Base-by-base conservation (phyloP, 2,797 vertebrate genomes). In the Orestias chungarensis region DNA sequence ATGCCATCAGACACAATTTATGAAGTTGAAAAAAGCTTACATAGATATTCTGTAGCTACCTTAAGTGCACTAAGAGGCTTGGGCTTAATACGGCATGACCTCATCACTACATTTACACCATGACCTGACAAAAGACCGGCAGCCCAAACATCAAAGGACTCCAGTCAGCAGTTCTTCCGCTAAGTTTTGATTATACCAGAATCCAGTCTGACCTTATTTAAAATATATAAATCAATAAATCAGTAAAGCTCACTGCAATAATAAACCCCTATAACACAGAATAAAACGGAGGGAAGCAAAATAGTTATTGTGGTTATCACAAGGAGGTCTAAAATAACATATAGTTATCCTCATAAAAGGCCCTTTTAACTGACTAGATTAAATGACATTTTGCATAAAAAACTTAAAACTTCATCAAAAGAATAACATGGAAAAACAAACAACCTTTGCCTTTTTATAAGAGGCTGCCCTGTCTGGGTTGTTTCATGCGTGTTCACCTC, bases 21-120 rank as follows among this genome's bases (percentile, higher is more conserved):
- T 78, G 75, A 78, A 73, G 85, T 78, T 82, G 64, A 75, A 81
- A 89, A 89, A 70, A 76, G 86, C 87, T 91, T 85, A 84, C 82
- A 67, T 49, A 79, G 80, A 89, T 82, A 77, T 80, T 86, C 65
- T 3, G 1, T 57, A 42, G 82, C 79, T 82, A 82, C 82, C 79
- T 84, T 87, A 85, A 86, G 79, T 86, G 78, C 74, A 47, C 78
- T 84, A 81, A 86, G 76, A 80, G 71, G 79, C 82, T 81, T 61
- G 67, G 62, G 66, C 64, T 88, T 89, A 82, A 83, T 78, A 76
- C 64, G 59, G 49, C 71, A 66, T 87, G 83, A 84, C 87, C 89
- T 86, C 83, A 82, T 83, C 80, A 64, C 68, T 71, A 70, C 75
- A 88, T 83, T 81, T 84, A 81, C 76, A 83, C 78, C 68, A 40